Evolutionary conservation across 2,888 invertebrate genomes (phyloP).

Genomic region (Pachliopta kotzebuea): DNA sequence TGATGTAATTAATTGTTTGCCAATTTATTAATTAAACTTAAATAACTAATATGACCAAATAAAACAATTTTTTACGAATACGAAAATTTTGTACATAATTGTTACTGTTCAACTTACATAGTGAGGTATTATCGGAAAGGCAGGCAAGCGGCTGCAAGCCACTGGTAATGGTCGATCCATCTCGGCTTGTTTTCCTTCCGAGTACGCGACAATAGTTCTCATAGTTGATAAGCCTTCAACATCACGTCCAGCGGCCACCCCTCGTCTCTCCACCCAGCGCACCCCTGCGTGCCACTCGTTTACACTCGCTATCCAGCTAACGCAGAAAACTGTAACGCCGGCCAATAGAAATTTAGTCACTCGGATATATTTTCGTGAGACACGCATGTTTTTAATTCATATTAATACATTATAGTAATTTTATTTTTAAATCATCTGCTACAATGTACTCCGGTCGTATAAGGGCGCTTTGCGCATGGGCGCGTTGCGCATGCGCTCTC

Average conservation of each 20-base stretch:
- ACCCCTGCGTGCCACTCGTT: conserved; percentile 63
- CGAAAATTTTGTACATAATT: background rate
- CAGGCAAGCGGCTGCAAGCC: conserved; percentile 63
- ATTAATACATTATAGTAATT: conserved; percentile 18
- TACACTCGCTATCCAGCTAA: conserved; percentile 70
- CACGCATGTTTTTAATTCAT: conserved; percentile 41
- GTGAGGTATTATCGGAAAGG: conserved; percentile 53
- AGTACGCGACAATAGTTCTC: conserved; percentile 82
- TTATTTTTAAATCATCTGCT: conserved; percentile 32
- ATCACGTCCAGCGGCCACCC: conserved; percentile 32
- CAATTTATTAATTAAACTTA: no score
- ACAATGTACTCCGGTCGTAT: conserved; percentile 37
- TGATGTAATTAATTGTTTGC: no score
- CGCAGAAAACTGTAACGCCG: conserved; percentile 65
- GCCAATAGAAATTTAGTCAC: conserved; percentile 64
- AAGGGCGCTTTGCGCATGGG: conserved; percentile 42
- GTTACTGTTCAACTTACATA: conserved; percentile 51
- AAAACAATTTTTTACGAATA: no score
- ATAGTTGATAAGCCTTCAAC: conserved; percentile 56
- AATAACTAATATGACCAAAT: no score
- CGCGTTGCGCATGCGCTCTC: conserved; percentile 57
- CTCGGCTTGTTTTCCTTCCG: conserved; percentile 77
- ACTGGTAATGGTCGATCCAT: conserved; percentile 70
- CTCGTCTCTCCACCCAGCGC: conserved; percentile 49
- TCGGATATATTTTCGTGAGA: conserved; percentile 49